Evolutionary conservation across 2,888 invertebrate species (phyloP).

Genomic region (Caenorhabditis becei): DNA sequence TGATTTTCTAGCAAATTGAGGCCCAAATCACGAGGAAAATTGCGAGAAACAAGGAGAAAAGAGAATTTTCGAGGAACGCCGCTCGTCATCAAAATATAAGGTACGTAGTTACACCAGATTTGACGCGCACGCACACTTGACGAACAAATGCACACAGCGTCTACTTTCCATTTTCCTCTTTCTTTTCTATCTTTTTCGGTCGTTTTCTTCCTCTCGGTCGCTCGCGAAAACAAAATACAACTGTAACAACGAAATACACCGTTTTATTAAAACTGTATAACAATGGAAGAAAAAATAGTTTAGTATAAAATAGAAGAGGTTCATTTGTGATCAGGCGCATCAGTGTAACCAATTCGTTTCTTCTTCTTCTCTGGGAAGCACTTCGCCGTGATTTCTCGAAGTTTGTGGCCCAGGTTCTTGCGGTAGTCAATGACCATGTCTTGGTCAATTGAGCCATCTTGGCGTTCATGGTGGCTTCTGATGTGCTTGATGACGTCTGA

Average conservation of each 20-base stretch:
- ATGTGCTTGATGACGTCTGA: constrained; percentile 71
- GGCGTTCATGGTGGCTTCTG: constrained; percentile 55
- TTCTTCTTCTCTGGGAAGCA: constrained; percentile 61
- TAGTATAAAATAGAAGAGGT: no score
- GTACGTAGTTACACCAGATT: constrained; percentile 21
- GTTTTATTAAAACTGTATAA: constrained; percentile 6
- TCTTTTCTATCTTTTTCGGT: constrained; percentile 14
- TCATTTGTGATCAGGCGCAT: no score
- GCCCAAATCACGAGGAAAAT: neutral
- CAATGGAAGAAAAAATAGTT: neutral
- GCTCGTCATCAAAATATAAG: neutral
- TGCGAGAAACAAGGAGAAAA: neutral
- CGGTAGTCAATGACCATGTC: constrained; percentile 65
- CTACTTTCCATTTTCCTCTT: constrained; percentile 10
- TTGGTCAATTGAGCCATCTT: constrained; percentile 29
- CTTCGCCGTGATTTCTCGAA: constrained; percentile 49
- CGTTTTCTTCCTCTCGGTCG: neutral
- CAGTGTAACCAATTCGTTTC: constrained; percentile 48
- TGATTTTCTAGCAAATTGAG: neutral
- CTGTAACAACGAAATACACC: constrained; percentile 19
- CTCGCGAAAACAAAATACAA: neutral
- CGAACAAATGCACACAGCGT: constrained; percentile 42
- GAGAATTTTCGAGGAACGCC: neutral
- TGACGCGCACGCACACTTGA: constrained; percentile 39
- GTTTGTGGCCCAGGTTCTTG: constrained; percentile 44